Percentiles rank a stretch among this genome's conserved stretches.
Conservation (phyloP, 1,140 invertebrate species). For the Samia ricini region DNA sequence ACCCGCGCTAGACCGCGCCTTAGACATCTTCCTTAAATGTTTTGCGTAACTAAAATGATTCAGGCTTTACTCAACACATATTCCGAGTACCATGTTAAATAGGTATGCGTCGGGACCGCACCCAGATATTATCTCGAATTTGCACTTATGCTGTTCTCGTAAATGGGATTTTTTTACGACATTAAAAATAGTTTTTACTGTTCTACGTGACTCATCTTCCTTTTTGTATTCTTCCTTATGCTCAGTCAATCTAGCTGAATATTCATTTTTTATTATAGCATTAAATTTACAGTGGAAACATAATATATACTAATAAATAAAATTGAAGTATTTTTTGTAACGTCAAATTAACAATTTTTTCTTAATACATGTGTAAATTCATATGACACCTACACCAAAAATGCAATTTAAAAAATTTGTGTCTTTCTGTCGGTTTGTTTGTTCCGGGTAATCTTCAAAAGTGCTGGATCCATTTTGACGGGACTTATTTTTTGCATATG, state of each 20-base stretch:
- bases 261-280: not conserved
- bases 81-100: conserved; percentile 22
- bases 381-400: no score
- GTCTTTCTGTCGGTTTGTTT: no score
- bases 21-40: conserved; percentile 35
- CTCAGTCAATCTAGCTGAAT: not conserved
- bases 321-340: no score
- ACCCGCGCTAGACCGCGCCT: conserved; percentile 32
- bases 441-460: no score
- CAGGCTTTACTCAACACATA: conserved; percentile 30
- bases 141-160: conserved; percentile 1
- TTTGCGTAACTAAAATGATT: conserved; percentile 52
- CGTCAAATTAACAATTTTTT: no score
- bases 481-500: no score
- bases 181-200: conserved; percentile 5
- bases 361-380: no score
- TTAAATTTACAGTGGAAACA: no score
- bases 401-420: no score
- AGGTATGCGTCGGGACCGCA: not conserved
- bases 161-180: conserved; percentile 1
- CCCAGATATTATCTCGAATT: conserved; percentile 5
- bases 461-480: no score
- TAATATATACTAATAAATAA: no score
- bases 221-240: not conserved
- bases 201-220: conserved; percentile 6